A percentile compares a stretch with the other conserved stretches of the same genome.
These are phyloP conservation scores for Lamellibrachia columna DNA, from an alignment of 2,888 invertebrate species.

Conservation along the genomic window DNA sequence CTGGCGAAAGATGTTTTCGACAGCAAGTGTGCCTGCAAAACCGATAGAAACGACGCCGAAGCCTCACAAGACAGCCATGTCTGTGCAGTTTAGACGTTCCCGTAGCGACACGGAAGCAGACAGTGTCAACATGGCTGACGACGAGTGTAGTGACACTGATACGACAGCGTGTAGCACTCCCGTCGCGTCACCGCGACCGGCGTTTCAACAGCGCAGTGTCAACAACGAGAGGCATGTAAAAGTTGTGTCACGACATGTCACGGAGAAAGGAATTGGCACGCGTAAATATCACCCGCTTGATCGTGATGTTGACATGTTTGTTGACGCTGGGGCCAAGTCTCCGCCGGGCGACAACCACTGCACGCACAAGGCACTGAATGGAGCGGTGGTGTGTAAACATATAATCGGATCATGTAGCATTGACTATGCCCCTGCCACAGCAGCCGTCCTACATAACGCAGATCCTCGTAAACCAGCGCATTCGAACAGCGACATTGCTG, in stretches of 20 bases:
- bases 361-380: not conserved
- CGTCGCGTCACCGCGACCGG: not conserved
- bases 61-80: not conserved
- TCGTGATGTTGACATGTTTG: no score
- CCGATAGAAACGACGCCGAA: not conserved
- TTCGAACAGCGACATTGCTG: no score
- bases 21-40: not conserved
- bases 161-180: not conserved
- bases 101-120: not conserved
- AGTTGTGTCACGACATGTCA: not conserved
- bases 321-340: no score
- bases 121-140: not conserved
- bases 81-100: not conserved
- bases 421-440: not conserved
- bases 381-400: no score
- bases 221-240: not conserved
- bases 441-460: not conserved
- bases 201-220: not conserved
- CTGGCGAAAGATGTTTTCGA: not conserved
- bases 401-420: not conserved
- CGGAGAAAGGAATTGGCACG: not conserved
- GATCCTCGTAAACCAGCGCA: not conserved
- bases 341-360: not conserved
- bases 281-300: no score
- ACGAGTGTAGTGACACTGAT: constrained; percentile 1